Percentiles rank a stretch among this genome's conserved stretches.
Evolutionary conservation across 2,888 invertebrate species (phyloP).

Genomic region (Phania funesta): DNA sequence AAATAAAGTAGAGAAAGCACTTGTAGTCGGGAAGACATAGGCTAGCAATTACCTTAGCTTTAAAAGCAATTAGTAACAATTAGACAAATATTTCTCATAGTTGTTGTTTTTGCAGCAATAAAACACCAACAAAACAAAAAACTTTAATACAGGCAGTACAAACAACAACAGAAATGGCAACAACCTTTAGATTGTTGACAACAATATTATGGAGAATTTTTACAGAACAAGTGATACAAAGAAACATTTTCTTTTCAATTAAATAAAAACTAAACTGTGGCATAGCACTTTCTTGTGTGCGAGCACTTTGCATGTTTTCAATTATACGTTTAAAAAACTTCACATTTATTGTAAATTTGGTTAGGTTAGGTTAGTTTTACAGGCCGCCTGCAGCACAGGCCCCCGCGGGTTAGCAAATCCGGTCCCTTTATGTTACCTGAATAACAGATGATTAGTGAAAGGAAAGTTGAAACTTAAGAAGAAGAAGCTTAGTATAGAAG

Average conservation of each 20-base stretch:
- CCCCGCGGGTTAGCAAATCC: too few species aligned
- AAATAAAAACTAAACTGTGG: background rate
- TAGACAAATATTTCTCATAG: conserved; percentile 54
- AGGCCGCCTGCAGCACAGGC: too few species aligned
- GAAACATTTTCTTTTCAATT: conserved; percentile 20
- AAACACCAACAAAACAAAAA: background rate
- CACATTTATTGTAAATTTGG: too few species aligned
- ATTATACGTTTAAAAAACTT: too few species aligned
- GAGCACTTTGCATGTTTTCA: too few species aligned
- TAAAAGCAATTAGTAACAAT: conserved; percentile 63
- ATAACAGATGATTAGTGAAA: too few species aligned
- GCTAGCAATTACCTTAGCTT: conserved; percentile 58
- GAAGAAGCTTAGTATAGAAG: too few species aligned
- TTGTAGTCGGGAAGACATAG: conserved; percentile 47
- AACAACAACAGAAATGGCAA: conserved; percentile 32
- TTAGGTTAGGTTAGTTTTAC: too few species aligned
- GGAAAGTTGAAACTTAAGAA: too few species aligned
- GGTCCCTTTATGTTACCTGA: too few species aligned
- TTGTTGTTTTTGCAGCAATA: conserved; percentile 18
- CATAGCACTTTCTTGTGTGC: too few species aligned
- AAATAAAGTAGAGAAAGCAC: conserved; percentile 51
- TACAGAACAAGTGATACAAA: background rate
- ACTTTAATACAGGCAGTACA: background rate
- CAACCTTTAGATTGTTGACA: conserved; percentile 32
- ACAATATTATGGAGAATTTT: conserved; percentile 50